Evolutionary conservation across 2,113 vertebrate genomes (phyloP).

Genomic region (Dendrocopos noguchii): DNA sequence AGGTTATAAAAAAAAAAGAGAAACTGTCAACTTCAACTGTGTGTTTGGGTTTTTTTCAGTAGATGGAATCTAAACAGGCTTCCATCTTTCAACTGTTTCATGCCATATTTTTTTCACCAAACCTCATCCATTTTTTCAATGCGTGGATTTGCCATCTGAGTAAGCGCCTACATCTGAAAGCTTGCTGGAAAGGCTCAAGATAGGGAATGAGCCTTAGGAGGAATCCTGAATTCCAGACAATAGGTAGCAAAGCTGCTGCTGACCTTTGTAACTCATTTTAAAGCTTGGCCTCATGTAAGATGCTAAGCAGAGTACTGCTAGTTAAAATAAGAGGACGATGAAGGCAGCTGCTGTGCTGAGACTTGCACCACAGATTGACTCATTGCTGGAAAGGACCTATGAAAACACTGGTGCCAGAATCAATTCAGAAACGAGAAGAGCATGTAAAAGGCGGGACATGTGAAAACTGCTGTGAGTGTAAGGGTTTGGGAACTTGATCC

Average conservation of each 20-base stretch:
- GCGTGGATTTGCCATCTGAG: background rate
- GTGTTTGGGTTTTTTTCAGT: background rate
- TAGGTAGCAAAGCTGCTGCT: background rate
- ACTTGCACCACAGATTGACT: slow-evolving; percentile 40
- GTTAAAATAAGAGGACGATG: background rate
- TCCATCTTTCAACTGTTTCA: background rate
- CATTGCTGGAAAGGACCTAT: slow-evolving; percentile 54
- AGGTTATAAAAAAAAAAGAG: background rate
- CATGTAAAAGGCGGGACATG: background rate
- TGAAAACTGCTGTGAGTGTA: background rate
- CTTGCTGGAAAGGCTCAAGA: background rate
- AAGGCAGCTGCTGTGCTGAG: slow-evolving; percentile 48
- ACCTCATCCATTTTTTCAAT: background rate
- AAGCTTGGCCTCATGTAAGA: background rate
- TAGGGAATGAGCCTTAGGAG: background rate
- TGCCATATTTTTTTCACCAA: background rate
- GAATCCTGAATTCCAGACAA: background rate
- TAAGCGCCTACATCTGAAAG: background rate
- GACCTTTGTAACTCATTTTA: background rate
- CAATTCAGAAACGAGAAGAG: slow-evolving; percentile 13
- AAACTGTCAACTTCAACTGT: fast-evolving
- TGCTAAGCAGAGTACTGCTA: background rate
- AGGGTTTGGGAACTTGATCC: slow-evolving; percentile 10
- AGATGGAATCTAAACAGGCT: background rate
- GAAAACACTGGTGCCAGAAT: slow-evolving; percentile 21